These are phyloP conservation scores for Hyperoplus lanceolatus DNA, from an alignment of 2,797 vertebrate genomes.

Conservation along the genomic window DNA sequence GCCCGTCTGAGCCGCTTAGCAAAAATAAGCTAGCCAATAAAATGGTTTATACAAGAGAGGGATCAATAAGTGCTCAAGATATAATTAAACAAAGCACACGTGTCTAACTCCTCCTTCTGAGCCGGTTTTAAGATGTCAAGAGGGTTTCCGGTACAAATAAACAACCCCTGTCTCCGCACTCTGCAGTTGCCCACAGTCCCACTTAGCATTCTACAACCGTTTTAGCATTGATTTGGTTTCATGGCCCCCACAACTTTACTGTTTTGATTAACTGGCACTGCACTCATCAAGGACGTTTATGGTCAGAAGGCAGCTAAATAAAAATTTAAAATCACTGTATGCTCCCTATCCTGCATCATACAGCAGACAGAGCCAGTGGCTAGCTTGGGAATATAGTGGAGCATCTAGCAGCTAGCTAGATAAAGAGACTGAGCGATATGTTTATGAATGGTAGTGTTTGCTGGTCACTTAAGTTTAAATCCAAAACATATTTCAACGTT, in stretches of 20 bases:
- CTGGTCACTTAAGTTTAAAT: too few relatives aligned
- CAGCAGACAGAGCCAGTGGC: not conserved
- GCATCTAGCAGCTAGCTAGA: not conserved
- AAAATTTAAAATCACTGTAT: not conserved
- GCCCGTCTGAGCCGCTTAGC: conserved; percentile 54
- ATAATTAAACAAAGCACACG: conserved; percentile 37
- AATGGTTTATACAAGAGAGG: conserved; percentile 1
- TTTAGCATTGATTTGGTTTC: conserved; percentile 7
- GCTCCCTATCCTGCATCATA: not conserved
- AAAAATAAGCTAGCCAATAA: conserved; percentile 28
- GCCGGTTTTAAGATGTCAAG: not conserved
- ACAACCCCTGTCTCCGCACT: not conserved
- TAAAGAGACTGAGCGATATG: too few relatives aligned
- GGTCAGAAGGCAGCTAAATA: not conserved
- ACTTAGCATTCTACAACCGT: not conserved
- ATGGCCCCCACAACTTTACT: not conserved
- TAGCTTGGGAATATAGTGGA: not conserved
- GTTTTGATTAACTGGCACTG: not conserved
- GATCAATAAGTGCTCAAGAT: conserved; percentile 36
- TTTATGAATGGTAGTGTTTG: too few relatives aligned
- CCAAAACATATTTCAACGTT: too few relatives aligned
- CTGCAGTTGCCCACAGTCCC: not conserved
- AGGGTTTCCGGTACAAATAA: not conserved
- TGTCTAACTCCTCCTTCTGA: not conserved
- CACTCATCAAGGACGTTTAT: not conserved